A percentile compares a stretch with the other conserved stretches of the same genome.
phyloP scores from a whole-genome alignment of 2,113 vertebrate genomes.

The Hydrochoerus hydrochaeris region DNA sequence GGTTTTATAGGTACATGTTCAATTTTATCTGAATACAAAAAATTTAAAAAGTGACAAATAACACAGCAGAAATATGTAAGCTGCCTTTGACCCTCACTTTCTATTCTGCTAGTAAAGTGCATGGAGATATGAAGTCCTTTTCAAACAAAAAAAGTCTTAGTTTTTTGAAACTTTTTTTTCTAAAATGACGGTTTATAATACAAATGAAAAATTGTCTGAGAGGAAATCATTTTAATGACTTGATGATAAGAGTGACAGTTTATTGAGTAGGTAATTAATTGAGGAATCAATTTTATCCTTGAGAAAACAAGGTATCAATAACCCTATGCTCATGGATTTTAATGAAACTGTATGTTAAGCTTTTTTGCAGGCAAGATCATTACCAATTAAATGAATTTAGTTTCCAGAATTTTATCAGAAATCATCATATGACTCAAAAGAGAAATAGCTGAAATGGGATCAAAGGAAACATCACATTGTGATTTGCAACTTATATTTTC shows the following conservation, averaged over 20 bases:
- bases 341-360: slow-evolving; percentile 27
- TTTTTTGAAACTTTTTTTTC: slow-evolving; percentile 30
- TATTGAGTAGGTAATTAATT: slow-evolving; percentile 50
- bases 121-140: slow-evolving; percentile 49
- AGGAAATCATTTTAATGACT: slow-evolving; percentile 30
- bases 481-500: slow-evolving; percentile 73
- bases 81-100: neutral
- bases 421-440: slow-evolving; percentile 47
- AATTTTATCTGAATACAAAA: neutral
- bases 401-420: slow-evolving; percentile 70
- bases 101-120: neutral
- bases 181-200: slow-evolving; percentile 46
- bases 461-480: slow-evolving; percentile 45
- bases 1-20: neutral
- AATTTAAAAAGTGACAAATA: neutral
- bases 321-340: neutral
- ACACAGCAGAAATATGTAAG: neutral
- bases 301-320: slow-evolving; percentile 45
- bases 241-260: slow-evolving; percentile 28
- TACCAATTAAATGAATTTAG: slow-evolving; percentile 48
- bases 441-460: slow-evolving; percentile 60
- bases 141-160: slow-evolving; percentile 50
- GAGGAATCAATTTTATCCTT: slow-evolving; percentile 64
- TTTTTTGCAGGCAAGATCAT: slow-evolving; percentile 35
- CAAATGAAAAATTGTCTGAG: neutral